These are phyloP conservation scores for Lepidochrysops patricia DNA, from an alignment of 2,888 invertebrate genomes.

Conservation along the genomic window DNA sequence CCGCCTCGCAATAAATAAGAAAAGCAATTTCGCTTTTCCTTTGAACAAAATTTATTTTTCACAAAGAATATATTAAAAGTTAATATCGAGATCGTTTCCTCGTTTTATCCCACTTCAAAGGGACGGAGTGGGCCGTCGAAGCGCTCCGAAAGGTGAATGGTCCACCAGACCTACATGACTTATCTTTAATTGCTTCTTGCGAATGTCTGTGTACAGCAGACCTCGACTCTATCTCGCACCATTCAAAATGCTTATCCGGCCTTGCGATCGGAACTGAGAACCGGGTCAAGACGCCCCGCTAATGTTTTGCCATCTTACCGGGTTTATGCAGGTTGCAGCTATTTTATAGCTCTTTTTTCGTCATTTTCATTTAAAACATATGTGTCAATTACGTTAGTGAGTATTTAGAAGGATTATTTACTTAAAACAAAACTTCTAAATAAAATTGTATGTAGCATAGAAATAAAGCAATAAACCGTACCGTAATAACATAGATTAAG, in stretches of 20 bases:
- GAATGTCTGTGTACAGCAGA: constrained; percentile 68
- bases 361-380: too few species aligned
- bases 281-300: constrained; percentile 46
- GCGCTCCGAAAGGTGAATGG: constrained; percentile 61
- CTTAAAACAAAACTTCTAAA: too few species aligned
- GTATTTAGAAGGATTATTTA: too few species aligned
- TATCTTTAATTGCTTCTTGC: constrained; percentile 72
- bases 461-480: too few species aligned
- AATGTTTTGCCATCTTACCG: constrained; percentile 20
- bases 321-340: background rate
- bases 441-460: too few species aligned
- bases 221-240: constrained; percentile 61
- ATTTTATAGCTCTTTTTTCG: background rate
- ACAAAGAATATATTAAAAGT: constrained; percentile 26
- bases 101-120: constrained; percentile 28
- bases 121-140: constrained; percentile 34
- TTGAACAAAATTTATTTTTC: constrained; percentile 26
- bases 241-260: constrained; percentile 56
- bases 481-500: too few species aligned
- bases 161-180: constrained; percentile 61
- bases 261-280: constrained; percentile 46
- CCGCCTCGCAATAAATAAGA: constrained; percentile 19
- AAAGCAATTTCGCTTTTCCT: constrained; percentile 23
- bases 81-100: constrained; percentile 25
- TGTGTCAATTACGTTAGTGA: too few species aligned